Evolutionary conservation across 2,797 vertebrate genomes (phyloP).

Genomic region (Parotocinclus haroldoi): DNA sequence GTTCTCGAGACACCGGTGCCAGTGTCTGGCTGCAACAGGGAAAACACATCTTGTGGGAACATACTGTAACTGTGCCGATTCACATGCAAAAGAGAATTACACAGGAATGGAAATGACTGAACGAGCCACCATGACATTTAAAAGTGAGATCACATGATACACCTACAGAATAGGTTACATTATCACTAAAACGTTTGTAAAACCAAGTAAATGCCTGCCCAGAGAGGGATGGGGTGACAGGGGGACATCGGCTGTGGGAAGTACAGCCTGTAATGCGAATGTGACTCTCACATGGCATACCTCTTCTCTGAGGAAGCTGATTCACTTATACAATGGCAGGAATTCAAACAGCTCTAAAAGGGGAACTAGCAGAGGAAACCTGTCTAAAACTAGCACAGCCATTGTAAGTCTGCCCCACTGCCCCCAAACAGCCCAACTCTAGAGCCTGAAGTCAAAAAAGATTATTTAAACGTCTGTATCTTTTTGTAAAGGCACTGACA

Average conservation of each 20-base stretch:
- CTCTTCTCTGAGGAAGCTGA: slow-evolving; percentile 36
- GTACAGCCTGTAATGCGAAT: slow-evolving; percentile 7
- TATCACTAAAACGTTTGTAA: not conserved
- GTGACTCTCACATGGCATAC: slow-evolving; percentile 27
- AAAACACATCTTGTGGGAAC: not conserved
- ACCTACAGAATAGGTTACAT: not conserved
- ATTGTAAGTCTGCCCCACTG: slow-evolving; percentile 19
- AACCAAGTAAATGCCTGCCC: too few relatives aligned
- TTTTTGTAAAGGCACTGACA: not conserved
- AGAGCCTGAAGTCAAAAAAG: slow-evolving; percentile 4
- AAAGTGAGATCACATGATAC: slow-evolving; percentile 16
- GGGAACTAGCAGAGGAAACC: slow-evolving; percentile 29
- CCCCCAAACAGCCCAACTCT: slow-evolving; percentile 15
- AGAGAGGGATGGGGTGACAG: not conserved
- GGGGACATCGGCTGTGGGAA: not conserved
- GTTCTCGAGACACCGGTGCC: too few relatives aligned
- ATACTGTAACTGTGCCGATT: slow-evolving; percentile 17
- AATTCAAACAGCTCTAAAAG: slow-evolving; percentile 37
- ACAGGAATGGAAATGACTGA: not conserved
- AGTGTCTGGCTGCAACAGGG: too few relatives aligned
- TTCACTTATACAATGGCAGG: slow-evolving; percentile 39
- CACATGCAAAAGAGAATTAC: slow-evolving; percentile 1
- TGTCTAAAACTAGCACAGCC: slow-evolving; percentile 21
- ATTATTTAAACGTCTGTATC: slow-evolving; percentile 33
- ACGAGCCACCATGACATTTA: not conserved